phyloP scores from a whole-genome alignment of 1,140 invertebrate species.

The Maniola jurtina region DNA sequence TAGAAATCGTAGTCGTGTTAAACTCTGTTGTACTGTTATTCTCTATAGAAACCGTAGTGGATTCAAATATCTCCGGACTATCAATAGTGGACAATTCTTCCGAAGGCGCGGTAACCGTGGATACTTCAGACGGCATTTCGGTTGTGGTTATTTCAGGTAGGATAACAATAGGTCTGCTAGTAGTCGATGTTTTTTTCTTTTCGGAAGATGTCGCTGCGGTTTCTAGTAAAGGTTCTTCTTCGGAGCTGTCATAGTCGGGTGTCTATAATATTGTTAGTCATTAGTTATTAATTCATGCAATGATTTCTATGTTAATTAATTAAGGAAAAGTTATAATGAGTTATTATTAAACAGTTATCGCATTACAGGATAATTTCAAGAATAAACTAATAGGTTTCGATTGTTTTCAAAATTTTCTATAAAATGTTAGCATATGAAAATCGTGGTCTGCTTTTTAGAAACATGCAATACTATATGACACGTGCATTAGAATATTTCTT shows the following conservation, averaged over 20 bases:
- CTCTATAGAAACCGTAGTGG: neutral
- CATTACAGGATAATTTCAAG: too few relatives aligned
- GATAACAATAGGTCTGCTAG: neutral
- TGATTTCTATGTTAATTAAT: neutral
- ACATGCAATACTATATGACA: too few relatives aligned
- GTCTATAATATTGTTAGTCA: constrained; percentile 33
- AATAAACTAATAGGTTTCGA: too few relatives aligned
- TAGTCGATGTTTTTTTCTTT: neutral
- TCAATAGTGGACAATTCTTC: neutral
- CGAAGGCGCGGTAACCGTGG: neutral
- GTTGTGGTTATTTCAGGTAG: neutral
- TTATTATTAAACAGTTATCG: too few relatives aligned
- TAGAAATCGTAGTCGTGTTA: neutral
- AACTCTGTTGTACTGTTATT: neutral
- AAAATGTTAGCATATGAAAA: too few relatives aligned
- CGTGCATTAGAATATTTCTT: too few relatives aligned
- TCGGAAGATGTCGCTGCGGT: neutral
- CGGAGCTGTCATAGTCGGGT: constrained; percentile 21
- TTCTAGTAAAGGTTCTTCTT: constrained; percentile 16
- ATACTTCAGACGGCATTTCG: neutral
- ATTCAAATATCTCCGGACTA: neutral
- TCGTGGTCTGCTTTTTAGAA: too few relatives aligned
- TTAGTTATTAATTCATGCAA: constrained; percentile 14
- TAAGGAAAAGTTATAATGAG: too few relatives aligned
- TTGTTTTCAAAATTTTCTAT: too few relatives aligned